Conservation (phyloP, 2,888 invertebrate species). For the Brassicogethes aeneus region DNA sequence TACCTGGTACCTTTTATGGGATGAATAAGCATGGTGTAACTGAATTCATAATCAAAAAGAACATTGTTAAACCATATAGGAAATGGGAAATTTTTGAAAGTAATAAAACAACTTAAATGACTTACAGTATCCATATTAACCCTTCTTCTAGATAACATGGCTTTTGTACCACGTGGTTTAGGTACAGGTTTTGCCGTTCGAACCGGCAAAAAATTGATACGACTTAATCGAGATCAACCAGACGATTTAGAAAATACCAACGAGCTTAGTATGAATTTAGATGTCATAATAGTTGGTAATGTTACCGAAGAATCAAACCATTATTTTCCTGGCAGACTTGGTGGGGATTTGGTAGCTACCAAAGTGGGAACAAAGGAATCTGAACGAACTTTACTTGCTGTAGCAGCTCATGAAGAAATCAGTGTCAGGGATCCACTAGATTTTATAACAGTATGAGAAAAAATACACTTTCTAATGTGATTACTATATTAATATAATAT, state of each 20-base stretch:
- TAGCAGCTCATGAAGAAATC: slow-evolving; percentile 33
- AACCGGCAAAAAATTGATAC: slow-evolving; percentile 33
- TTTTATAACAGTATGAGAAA: slow-evolving; percentile 33
- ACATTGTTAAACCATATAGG: slow-evolving; percentile 19
- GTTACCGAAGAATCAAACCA: slow-evolving; percentile 23
- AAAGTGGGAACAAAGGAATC: slow-evolving; percentile 29
- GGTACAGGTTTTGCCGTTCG: slow-evolving; percentile 34
- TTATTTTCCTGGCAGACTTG: slow-evolving; percentile 27
- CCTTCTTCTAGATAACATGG: slow-evolving; percentile 26
- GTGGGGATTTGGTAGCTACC: slow-evolving; percentile 33
- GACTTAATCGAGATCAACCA: slow-evolving; percentile 21
- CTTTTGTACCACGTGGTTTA: slow-evolving; percentile 32
- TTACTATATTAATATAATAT: slow-evolving; percentile 1
- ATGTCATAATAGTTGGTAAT: slow-evolving; percentile 23
- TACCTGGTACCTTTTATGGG: slow-evolving; percentile 36
- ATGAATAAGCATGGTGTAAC: slow-evolving; percentile 20
- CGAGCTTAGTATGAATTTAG: no score
- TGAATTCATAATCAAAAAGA: slow-evolving; percentile 22
- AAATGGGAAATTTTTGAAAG: slow-evolving; percentile 28
- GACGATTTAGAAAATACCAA: slow-evolving; percentile 18
- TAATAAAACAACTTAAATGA: slow-evolving; percentile 13
- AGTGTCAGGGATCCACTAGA: slow-evolving; percentile 32
- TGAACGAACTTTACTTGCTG: slow-evolving; percentile 34
- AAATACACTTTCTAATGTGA: background rate
- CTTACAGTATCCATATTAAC: no score